Base-by-base conservation (phyloP, 2,797 vertebrate genomes). In the Ceryle rudis region DNA sequence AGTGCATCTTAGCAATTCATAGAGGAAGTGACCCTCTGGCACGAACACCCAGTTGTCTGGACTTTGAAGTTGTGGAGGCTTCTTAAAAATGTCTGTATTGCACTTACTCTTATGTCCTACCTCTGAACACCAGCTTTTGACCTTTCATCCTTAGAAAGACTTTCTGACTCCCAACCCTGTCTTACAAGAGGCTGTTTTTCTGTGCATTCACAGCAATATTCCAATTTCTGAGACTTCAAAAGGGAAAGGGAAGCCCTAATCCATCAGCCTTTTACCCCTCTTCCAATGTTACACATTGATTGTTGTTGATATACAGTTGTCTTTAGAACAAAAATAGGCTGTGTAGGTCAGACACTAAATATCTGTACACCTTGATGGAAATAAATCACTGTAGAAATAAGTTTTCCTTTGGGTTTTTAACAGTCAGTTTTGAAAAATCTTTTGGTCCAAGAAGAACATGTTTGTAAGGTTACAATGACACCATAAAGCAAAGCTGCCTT, bases 11-110 rank as follows among this genome's bases (percentile, higher is more conserved):
- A 83, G 96, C 79, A 86, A 95, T 91, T 97, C 84, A 77, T 74
- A 81, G 90, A 97, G 97, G 96, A 98, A 97, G 95, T 95, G 96
- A 96, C 94, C 96, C 94, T 85, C 83, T 84, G 95, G 87, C 89
- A 95, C 3, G 14, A 86, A 82, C 77, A 94, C 67, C 84, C 93
- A 88, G 91, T 49, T 95, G 88, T 89, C 94, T 93, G 86, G 35
- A 52, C 96, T 97, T 97, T 98, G 96, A 98, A 97, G 97, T 95
- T 71, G 37, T 4, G 10, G 65, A 96, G 64, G 42, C 60, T 97
- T 87, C 90, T 96, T 64, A 90, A 90, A 86, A 95, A 88, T 44
- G 71, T 67, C 90, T 70, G 17, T 47, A 10, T 42, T 89, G 89
- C 64, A 62, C 89, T 88, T 70, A 33, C 52, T 77, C 70, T 83